Evolutionary conservation across 2,797 vertebrate genomes (phyloP).

Genomic region (Martes flavigula): DNA sequence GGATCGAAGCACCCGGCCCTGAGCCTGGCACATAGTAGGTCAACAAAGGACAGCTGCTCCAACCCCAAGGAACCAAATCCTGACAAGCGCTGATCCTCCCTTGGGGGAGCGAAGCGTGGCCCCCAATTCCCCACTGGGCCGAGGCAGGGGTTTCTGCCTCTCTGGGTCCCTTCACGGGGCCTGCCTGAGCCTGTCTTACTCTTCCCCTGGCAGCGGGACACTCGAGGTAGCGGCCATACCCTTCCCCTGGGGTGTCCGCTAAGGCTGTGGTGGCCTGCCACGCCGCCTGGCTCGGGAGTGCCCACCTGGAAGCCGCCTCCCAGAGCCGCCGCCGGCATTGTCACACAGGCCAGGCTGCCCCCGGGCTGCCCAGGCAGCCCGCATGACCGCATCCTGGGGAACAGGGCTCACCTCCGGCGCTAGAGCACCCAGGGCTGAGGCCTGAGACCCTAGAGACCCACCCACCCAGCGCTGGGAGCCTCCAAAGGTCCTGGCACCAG

Average conservation of each 20-base stretch:
- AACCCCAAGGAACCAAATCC: neutral
- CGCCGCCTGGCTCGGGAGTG: neutral
- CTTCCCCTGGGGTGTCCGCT: neutral
- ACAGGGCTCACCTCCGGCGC: neutral
- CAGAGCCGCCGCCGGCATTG: rapidly evolving
- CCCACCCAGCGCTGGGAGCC: rapidly evolving
- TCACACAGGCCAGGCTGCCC: rapidly evolving
- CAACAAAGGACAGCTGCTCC: neutral
- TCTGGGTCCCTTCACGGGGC: rapidly evolving
- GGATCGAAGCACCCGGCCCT: too few species aligned
- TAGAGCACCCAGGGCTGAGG: neutral
- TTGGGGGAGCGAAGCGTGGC: neutral
- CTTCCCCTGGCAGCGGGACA: neutral
- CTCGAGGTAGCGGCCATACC: rapidly evolving
- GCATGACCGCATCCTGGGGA: rapidly evolving
- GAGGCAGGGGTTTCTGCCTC: neutral
- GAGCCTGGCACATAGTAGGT: neutral
- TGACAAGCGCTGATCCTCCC: rapidly evolving
- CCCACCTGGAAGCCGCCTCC: too few species aligned
- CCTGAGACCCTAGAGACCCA: rapidly evolving
- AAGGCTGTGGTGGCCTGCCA: neutral
- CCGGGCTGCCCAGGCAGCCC: too few species aligned
- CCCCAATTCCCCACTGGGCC: rapidly evolving
- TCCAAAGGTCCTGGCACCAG: rapidly evolving
- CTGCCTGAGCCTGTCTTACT: neutral